Base-by-base conservation (phyloP, 2,797 vertebrate species). In the Yasuhikotakia modesta region DNA sequence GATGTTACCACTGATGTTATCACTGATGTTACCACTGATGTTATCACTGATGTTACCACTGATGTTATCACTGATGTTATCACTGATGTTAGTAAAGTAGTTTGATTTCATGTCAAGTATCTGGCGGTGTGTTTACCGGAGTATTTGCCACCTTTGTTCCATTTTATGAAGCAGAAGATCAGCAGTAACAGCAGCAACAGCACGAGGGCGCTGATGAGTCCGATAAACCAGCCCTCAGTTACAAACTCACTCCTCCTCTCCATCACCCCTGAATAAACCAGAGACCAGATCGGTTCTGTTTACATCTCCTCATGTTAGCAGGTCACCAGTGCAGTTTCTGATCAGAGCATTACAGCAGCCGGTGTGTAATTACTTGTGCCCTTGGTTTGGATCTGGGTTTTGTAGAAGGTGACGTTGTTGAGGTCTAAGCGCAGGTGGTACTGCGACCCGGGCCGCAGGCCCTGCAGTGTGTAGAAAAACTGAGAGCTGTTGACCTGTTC, bases 141-240 rank as follows among this genome's bases (percentile, higher is more conserved):
- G 87, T 98, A 98, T 78, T 98, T 98, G 64, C 96, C 96, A 1
- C 96, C 96, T 90, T 97, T 96, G 90, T 92, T 96, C 81, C 95
- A 95, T 86, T 95, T 96, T 89, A 98, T 94, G 85, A 97, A 96
- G 91, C 95, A 98, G 80, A 97, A 91, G 79, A 96, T 94, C 55
- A 98, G 93, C 79, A 97, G 86, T 24, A 95, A 75, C 58, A 98
- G 91, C 30, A 97, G 87, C 76, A 97, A 84, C 71, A 97, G 91
- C 19, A 95, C 90, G 1, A 95, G 75, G 79, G 94, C 94, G 0
- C 95, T 95, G 82, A 97, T 92, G 5, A 97, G 91, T 0, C 93
- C 95, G 0, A 97, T 97, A 85, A 96, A 97, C 96, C 96, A 97
- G 88, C 95, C 94, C 87, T 96, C 90, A 0, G 93, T 93, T n/a